These are phyloP conservation scores for Conus betulinus DNA, from an alignment of 1,140 invertebrate genomes.

Conservation along the genomic window DNA sequence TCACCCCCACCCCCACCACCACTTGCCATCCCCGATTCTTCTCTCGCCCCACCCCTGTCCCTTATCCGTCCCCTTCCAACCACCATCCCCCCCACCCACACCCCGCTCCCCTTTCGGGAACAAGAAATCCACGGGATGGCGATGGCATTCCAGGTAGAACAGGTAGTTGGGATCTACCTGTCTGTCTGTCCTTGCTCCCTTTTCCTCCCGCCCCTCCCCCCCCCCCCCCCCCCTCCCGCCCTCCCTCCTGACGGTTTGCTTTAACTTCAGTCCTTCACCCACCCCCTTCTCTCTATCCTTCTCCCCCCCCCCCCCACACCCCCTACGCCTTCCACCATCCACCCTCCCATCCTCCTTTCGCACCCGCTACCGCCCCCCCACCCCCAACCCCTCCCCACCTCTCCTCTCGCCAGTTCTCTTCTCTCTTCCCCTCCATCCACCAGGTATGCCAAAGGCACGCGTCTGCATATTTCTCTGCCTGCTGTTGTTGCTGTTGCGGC, in stretches of 20 bases:
- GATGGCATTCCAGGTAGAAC: too few species aligned
- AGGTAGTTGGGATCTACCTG: not conserved
- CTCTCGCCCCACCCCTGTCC: too few species aligned
- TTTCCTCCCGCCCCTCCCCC: not conserved
- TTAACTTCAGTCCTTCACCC: not conserved
- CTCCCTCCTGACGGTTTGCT: not conserved
- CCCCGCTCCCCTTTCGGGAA: not conserved
- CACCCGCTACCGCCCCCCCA: not conserved
- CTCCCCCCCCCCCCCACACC: not conserved
- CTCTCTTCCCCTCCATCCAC: not conserved
- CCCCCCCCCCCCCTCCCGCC: not conserved
- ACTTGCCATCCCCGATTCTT: too few species aligned
- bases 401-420: not conserved
- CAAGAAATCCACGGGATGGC: too few species aligned
- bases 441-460: not conserved
- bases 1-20: too few species aligned
- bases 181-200: not conserved
- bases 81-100: too few species aligned
- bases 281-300: not conserved
- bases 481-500: not conserved
- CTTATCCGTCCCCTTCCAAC: too few species aligned
- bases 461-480: not conserved
- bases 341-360: not conserved
- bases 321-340: not conserved
- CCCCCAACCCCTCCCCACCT: not conserved